Percentiles rank a stretch among this genome's conserved stretches.
Evolutionary conservation across 92 coral and sea anemone genomes (phyloP).

Genomic region (Ricordea florida): DNA sequence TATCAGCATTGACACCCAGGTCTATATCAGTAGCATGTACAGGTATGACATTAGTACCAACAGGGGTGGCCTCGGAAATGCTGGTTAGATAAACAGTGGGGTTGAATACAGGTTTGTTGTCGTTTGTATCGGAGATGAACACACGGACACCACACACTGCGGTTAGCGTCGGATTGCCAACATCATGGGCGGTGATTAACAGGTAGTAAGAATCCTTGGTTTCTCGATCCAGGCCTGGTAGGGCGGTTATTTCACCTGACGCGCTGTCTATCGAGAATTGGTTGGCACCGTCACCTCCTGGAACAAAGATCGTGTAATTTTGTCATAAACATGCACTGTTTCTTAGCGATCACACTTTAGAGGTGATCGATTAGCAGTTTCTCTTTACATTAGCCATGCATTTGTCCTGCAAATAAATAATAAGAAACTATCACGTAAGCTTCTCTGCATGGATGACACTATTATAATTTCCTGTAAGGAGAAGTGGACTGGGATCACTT

Average conservation of each 20-base stretch:
- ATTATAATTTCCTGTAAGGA: neutral
- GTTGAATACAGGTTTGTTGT: slow-evolving; percentile 69
- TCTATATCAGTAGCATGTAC: slow-evolving; percentile 64
- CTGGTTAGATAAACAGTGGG: slow-evolving; percentile 67
- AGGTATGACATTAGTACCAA: slow-evolving; percentile 70
- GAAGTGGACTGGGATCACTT: too few relatives aligned
- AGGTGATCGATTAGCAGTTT: too few relatives aligned
- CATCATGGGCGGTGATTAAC: slow-evolving; percentile 65
- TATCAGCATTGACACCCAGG: slow-evolving; percentile 60
- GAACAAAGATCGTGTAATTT: neutral
- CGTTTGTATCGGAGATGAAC: slow-evolving; percentile 60
- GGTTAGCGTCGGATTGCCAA: slow-evolving; percentile 54
- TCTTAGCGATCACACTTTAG: neutral
- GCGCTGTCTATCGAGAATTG: slow-evolving; percentile 50
- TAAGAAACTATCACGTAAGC: too few relatives aligned
- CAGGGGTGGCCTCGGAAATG: slow-evolving; percentile 59
- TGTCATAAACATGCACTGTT: too few relatives aligned
- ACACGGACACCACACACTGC: slow-evolving; percentile 63
- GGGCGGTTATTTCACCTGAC: slow-evolving; percentile 57
- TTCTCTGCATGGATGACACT: neutral
- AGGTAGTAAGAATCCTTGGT: slow-evolving; percentile 51
- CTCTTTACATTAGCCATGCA: too few relatives aligned
- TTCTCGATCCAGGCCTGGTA: slow-evolving; percentile 66
- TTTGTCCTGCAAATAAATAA: too few relatives aligned
- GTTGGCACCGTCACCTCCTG: slow-evolving; percentile 68